Conservation (phyloP, 2,113 vertebrate genomes). For the Tetraodon nigroviridis region DNA sequence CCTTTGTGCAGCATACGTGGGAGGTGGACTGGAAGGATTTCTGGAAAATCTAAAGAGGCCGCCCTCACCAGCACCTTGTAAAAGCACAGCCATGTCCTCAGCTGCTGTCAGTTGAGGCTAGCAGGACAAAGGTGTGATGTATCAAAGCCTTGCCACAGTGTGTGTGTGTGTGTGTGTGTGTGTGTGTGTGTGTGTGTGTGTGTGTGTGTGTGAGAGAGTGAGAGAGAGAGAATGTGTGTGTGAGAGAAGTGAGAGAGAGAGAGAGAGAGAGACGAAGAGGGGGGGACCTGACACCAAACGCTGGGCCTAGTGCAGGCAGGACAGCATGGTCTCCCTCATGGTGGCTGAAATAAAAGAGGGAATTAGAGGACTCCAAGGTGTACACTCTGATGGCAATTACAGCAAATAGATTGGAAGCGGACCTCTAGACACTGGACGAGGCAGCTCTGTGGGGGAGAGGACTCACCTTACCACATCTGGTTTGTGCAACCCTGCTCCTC, state of each 20-base stretch:
- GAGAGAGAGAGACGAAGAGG: conserved; percentile 31
- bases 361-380: conserved; percentile 96
- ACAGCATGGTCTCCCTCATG: conserved; percentile 97
- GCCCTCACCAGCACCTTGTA: conserved; percentile 69
- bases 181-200: conserved; percentile 14
- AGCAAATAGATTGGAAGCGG: conserved; percentile 96
- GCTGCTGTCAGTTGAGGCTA: conserved; percentile 47
- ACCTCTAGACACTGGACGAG: conserved; percentile 77
- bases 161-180: conserved; percentile 17
- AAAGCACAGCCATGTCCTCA: conserved; percentile 50
- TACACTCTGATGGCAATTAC: conserved; percentile 95
- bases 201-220: conserved; percentile 7
- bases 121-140: conserved; percentile 55
- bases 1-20: not conserved
- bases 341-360: conserved; percentile 96
- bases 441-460: conserved; percentile 83
- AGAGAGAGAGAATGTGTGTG: too few relatives aligned
- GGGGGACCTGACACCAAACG: conserved; percentile 52
- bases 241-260: too few relatives aligned
- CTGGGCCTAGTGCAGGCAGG: conserved; percentile 71
- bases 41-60: conserved; percentile 55
- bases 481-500: conserved; percentile 77
- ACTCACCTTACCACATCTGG: conserved; percentile 88
- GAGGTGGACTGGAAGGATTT: not conserved
- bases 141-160: conserved; percentile 47